Evolutionary conservation across 1,140 invertebrate genomes (phyloP).

Genomic region (Octopus sinensis): DNA sequence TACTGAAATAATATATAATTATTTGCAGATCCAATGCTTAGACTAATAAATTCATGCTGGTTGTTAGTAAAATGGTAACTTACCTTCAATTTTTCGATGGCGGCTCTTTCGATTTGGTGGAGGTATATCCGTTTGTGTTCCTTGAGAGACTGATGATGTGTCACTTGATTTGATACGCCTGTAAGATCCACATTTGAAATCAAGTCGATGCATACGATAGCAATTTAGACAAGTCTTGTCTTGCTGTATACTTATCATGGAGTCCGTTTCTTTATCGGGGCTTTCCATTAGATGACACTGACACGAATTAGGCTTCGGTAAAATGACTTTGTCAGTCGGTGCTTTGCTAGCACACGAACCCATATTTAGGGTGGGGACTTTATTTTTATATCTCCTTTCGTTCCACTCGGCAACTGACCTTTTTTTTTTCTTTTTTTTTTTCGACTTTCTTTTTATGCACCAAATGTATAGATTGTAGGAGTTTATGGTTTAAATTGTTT

Average conservation of each 20-base stretch:
- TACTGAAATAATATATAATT: no score
- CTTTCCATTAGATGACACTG: neutral
- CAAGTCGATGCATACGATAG: neutral
- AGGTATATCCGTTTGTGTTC: neutral
- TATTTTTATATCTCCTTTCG: no score
- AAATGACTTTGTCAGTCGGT: neutral
- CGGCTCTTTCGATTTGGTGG: neutral
- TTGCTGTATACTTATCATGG: neutral
- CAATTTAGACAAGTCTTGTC: slow-evolving; percentile 1
- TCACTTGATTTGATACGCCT: slow-evolving; percentile 1
- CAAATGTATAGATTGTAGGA: no score
- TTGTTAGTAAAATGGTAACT: neutral
- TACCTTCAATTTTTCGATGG: slow-evolving; percentile 8
- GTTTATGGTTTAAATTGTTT: no score
- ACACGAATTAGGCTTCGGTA: neutral
- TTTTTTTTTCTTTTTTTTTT: no score
- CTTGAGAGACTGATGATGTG: neutral
- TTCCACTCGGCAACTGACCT: no score
- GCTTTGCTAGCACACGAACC: neutral
- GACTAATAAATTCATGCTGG: no score
- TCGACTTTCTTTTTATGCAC: no score
- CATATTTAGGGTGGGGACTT: neutral
- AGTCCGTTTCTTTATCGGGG: neutral
- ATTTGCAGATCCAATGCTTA: no score
- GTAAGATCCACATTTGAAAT: neutral